phyloP scores from a whole-genome alignment of 64 coral and sea anemone species.

The Actinia equina region DNA sequence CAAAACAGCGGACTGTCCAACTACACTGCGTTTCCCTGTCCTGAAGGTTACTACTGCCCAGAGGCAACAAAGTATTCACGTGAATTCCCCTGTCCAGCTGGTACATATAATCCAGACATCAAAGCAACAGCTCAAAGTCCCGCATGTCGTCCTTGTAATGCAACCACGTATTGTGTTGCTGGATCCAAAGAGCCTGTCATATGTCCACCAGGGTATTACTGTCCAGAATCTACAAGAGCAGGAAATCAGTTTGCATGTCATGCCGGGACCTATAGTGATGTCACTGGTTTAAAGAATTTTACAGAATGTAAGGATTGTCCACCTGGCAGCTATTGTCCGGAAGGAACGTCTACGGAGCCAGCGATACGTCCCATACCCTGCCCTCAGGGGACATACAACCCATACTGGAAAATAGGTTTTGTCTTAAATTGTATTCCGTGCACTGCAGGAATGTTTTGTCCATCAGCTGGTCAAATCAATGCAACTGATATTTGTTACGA shows the following conservation, averaged over 20 bases:
- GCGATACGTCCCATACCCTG: conserved; percentile 79
- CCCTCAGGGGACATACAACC: conserved; percentile 93
- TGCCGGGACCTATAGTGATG: conserved; percentile 85
- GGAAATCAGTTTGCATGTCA: conserved; percentile 82
- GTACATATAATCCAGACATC: conserved; percentile 67
- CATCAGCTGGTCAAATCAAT: conserved; percentile 77
- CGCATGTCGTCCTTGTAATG: conserved; percentile 75
- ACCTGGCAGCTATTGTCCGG: conserved; percentile 86
- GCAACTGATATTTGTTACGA: conserved; percentile 84
- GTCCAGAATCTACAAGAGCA: conserved; percentile 74
- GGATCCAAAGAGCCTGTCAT: conserved; percentile 52
- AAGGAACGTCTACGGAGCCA: conserved; percentile 78
- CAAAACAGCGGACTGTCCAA: conserved; percentile 63
- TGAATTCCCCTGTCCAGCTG: conserved; percentile 89
- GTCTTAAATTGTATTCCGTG: conserved; percentile 88
- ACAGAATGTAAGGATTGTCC: conserved; percentile 88
- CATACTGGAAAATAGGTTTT: conserved; percentile 78
- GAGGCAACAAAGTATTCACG: conserved; percentile 71
- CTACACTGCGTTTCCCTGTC: conserved; percentile 56
- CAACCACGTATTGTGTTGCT: conserved; percentile 68
- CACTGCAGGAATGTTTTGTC: conserved; percentile 85
- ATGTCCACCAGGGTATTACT: conserved; percentile 93
- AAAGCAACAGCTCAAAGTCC: conserved; percentile 50
- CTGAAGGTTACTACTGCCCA: conserved; percentile 88
- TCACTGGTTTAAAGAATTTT: conserved; percentile 65